phyloP scores from a whole-genome alignment of 1,140 invertebrate genomes.

The Triops cancriformis region DNA sequence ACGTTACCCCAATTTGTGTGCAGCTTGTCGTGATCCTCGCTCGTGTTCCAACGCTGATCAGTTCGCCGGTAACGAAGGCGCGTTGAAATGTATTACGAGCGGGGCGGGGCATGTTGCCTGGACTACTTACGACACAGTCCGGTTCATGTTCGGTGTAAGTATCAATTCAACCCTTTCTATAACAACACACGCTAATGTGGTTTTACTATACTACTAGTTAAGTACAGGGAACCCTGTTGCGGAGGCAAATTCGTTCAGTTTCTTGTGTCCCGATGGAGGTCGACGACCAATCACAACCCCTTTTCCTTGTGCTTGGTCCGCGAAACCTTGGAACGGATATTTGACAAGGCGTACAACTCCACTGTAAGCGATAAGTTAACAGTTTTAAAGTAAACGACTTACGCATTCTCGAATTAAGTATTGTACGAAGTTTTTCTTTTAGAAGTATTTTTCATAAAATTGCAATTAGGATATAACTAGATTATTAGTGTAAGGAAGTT shows the following conservation, averaged over 20 bases:
- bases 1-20: constrained; percentile 61
- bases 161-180: not conserved
- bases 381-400: no score
- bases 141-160: constrained; percentile 54
- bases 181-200: constrained; percentile 20
- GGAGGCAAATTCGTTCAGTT: constrained; percentile 49
- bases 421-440: no score
- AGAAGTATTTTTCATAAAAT: no score
- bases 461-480: no score
- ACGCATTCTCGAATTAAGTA: no score
- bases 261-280: constrained; percentile 73
- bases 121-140: constrained; percentile 68
- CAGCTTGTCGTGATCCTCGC: constrained; percentile 59
- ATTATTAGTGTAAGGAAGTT: no score
- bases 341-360: constrained; percentile 47
- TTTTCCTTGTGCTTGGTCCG: constrained; percentile 66
- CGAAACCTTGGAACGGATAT: constrained; percentile 66
- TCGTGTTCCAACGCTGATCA: constrained; percentile 71
- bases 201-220: constrained; percentile 37
- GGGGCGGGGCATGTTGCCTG: constrained; percentile 73
- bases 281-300: constrained; percentile 52
- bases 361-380: constrained; percentile 34
- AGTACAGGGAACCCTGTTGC: constrained; percentile 41
- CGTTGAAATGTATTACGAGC: constrained; percentile 66
- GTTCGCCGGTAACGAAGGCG: constrained; percentile 73